These are phyloP conservation scores for Coreoperca whiteheadi DNA, from an alignment of 2,113 vertebrate species.

Conservation along the genomic window DNA sequence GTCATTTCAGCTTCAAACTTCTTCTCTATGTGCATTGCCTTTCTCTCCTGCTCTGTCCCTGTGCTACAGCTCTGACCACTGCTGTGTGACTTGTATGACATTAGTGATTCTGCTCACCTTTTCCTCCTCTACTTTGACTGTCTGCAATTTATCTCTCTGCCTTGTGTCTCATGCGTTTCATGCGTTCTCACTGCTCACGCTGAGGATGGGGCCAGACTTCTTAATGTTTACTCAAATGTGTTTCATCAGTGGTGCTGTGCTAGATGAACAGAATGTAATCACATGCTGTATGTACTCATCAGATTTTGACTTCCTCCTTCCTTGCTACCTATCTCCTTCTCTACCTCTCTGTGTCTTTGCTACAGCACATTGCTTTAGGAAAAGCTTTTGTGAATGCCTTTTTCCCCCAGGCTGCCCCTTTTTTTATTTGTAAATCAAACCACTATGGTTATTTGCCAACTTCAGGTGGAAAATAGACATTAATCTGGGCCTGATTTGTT, in stretches of 20 bases:
- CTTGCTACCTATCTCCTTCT: conserved; percentile 51
- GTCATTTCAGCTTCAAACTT: conserved; percentile 72
- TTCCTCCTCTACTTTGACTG: conserved; percentile 66
- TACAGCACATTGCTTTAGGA: conserved; percentile 60
- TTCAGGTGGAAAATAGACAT: conserved; percentile 53
- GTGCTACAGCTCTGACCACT: conserved; percentile 62
- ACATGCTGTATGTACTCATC: conserved; percentile 68
- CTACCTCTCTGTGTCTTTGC: conserved; percentile 61
- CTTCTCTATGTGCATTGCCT: conserved; percentile 62
- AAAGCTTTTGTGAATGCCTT: conserved; percentile 67
- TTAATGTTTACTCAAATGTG: conserved; percentile 65
- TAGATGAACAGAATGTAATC: conserved; percentile 65
- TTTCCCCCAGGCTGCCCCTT: conserved; percentile 53
- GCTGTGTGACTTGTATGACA: conserved; percentile 74
- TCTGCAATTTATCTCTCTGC: conserved; percentile 68
- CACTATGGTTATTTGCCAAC: conserved; percentile 47
- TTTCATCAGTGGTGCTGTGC: conserved; percentile 64
- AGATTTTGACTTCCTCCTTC: conserved; percentile 62
- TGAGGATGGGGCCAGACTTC: conserved; percentile 59
- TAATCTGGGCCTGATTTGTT: conserved; percentile 55
- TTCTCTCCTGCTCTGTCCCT: conserved; percentile 70
- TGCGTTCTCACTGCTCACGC: conserved; percentile 56
- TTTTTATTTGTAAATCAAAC: conserved; percentile 47
- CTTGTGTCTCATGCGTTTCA: conserved; percentile 60
- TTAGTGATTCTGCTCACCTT: conserved; percentile 75